Conservation (phyloP, 2,113 vertebrate genomes). For the Pangasianodon gigas region DNA sequence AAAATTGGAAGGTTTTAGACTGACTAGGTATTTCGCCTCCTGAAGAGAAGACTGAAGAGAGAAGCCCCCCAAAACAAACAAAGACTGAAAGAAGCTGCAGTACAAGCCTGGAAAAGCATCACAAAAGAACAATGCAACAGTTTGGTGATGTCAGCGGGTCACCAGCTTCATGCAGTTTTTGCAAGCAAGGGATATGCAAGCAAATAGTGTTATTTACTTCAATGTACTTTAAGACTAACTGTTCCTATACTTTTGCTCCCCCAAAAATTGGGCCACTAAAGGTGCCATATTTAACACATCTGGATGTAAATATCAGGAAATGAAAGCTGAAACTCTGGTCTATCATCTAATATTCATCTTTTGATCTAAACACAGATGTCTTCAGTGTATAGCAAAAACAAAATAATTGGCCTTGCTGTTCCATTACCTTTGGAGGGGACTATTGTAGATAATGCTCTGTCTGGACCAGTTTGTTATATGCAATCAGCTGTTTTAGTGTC, state of each 20-base stretch:
- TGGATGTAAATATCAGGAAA: neutral
- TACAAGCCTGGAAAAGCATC: neutral
- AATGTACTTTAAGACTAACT: neutral
- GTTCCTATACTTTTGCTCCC: neutral
- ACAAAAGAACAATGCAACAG: neutral
- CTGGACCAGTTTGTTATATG: neutral
- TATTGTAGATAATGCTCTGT: neutral
- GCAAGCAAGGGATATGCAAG: neutral
- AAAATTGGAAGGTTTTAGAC: too few species aligned
- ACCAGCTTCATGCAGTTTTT: neutral
- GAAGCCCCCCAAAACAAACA: too few species aligned
- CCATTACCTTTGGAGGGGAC: neutral
- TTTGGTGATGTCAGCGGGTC: too few species aligned
- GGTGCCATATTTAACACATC: neutral
- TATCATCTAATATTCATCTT: neutral
- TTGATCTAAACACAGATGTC: neutral
- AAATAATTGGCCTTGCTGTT: neutral
- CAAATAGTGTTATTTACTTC: neutral
- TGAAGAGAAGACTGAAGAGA: neutral
- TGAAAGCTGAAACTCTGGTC: neutral
- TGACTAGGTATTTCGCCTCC: neutral
- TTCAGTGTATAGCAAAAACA: neutral
- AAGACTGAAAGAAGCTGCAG: neutral
- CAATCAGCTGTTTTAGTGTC: neutral
- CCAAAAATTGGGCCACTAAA: neutral